A percentile compares a stretch with the other conserved stretches of the same genome.
Evolutionary conservation across 2,113 vertebrate species (phyloP).

Genomic region (Ginglymostoma cirratum): DNA sequence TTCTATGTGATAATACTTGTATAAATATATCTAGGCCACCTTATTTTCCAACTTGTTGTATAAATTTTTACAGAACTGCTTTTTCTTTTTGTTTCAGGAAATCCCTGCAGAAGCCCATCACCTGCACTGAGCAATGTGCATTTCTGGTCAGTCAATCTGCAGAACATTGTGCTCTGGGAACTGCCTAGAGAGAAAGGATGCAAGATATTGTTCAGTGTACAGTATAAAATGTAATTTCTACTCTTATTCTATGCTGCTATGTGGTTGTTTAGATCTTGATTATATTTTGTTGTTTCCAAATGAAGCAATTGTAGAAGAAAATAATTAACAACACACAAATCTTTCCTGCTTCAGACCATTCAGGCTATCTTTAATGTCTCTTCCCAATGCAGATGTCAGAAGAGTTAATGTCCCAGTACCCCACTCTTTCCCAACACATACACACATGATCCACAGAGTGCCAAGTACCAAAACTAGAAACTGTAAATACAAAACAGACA

Average conservation of each 20-base stretch:
- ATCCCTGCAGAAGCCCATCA: background rate
- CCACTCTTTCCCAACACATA: background rate
- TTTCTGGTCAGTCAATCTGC: conserved; percentile 76
- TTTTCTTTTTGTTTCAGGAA: conserved; percentile 4
- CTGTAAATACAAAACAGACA: background rate
- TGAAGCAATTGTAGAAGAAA: background rate
- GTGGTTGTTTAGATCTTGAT: background rate
- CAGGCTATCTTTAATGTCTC: background rate
- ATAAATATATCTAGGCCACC: no score
- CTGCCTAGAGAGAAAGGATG: conserved; percentile 52
- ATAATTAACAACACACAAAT: background rate
- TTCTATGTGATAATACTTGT: background rate
- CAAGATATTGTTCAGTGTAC: conserved; percentile 62
- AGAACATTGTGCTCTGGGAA: conserved; percentile 72
- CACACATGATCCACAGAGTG: background rate
- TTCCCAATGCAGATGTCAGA: background rate
- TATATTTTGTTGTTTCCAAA: background rate
- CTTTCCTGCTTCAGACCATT: background rate
- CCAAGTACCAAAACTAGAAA: background rate
- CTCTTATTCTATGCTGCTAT: background rate
- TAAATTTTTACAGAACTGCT: background rate
- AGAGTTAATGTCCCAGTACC: background rate
- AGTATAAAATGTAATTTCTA: conserved; percentile 75
- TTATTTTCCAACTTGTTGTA: background rate
- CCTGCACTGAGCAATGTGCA: conserved; percentile 55